Percentiles rank a stretch among this genome's conserved stretches.
phyloP scores from a whole-genome alignment of 2,888 invertebrate genomes.

The Gasteruption jaculator region DNA sequence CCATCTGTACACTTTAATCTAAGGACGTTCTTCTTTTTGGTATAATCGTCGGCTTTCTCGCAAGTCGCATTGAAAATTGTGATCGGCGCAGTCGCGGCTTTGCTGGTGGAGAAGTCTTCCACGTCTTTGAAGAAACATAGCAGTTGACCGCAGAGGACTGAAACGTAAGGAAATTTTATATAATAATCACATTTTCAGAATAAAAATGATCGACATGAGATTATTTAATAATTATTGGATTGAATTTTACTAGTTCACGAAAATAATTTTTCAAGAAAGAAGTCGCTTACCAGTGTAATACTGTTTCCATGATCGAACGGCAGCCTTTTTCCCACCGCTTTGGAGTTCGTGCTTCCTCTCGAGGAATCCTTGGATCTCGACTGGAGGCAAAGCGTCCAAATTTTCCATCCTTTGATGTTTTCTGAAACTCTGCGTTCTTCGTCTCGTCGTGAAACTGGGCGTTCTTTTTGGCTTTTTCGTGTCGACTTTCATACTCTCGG shows the following conservation, averaged over 20 bases:
- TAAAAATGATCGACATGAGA: not conserved
- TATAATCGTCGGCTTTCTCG: constrained; percentile 87
- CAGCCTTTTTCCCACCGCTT: constrained; percentile 89
- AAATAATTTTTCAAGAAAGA: not conserved
- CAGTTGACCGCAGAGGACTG: constrained; percentile 91
- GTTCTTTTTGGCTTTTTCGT: constrained; percentile 86
- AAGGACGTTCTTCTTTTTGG: constrained; percentile 92
- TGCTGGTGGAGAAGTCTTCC: constrained; percentile 81
- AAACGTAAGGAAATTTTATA: constrained; percentile 22
- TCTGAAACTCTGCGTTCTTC: constrained; percentile 83
- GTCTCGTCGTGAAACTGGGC: constrained; percentile 90
- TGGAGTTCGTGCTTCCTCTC: constrained; percentile 95
- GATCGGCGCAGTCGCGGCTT: constrained; percentile 84
- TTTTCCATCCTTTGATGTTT: constrained; percentile 62
- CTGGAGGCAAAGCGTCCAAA: constrained; percentile 71
- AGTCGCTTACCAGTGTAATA: constrained; percentile 67
- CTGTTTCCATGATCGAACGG: constrained; percentile 92
- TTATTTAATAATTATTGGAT: not conserved
- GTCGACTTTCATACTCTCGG: constrained; percentile 81
- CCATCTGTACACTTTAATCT: constrained; percentile 83
- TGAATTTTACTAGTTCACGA: not conserved
- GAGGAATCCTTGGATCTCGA: constrained; percentile 84
- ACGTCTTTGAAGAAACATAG: constrained; percentile 97
- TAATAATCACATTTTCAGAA: constrained; percentile 1
- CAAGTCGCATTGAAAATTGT: constrained; percentile 70